A percentile compares a stretch with the other conserved stretches of the same genome.
Conservation (phyloP, 2,113 vertebrate genomes). For the Callipepla squamata region DNA sequence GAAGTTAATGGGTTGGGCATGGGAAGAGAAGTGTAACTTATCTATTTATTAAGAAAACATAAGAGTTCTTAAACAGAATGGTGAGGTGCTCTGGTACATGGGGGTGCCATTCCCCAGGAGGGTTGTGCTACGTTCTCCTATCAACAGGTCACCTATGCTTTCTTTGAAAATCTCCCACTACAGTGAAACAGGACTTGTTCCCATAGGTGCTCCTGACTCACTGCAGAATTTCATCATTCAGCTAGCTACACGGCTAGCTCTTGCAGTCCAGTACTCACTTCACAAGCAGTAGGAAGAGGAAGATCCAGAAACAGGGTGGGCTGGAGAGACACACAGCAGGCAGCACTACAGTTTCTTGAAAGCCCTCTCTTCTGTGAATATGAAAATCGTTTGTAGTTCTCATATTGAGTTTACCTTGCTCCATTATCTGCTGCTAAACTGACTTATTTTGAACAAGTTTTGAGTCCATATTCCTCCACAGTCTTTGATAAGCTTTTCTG, state of each 20-base stretch:
- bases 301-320: not conserved
- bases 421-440: conserved; percentile 28
- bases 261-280: not conserved
- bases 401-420: not conserved
- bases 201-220: not conserved
- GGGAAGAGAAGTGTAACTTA: not conserved
- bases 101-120: not conserved
- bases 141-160: not conserved
- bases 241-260: fast-evolving
- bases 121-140: not conserved
- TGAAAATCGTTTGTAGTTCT: not conserved
- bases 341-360: not conserved
- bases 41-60: not conserved
- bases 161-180: not conserved
- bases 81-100: fast-evolving
- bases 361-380: not conserved
- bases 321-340: not conserved
- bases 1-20: not conserved
- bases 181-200: not conserved
- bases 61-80: not conserved
- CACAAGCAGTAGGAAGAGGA: not conserved
- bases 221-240: not conserved
- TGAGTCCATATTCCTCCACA: conserved; percentile 2
- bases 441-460: conserved; percentile 42
- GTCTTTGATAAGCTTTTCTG: conserved; percentile 1